Evolutionary conservation across 1,140 invertebrate genomes (phyloP), one percentile per base, ranked within the genome.

Genomic region (Trichogramma pretiosum): DNA sequence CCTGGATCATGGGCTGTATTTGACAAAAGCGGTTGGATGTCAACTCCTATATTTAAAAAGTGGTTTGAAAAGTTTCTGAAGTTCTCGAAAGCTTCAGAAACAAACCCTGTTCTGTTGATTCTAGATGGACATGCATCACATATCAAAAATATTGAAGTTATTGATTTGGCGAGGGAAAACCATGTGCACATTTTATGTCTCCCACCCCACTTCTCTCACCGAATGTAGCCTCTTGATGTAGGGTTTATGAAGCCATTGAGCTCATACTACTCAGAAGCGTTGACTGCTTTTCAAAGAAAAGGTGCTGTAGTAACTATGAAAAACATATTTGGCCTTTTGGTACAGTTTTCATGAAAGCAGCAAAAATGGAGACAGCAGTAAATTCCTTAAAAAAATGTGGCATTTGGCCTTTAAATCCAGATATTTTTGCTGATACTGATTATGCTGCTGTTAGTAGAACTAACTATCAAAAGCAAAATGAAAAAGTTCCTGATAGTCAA

Each of bases 61-160:
- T 72, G 63, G 62, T 53, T 72, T 13, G 52, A 58, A 46, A 53
- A 61, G 41, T 70, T 70, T 46, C 44, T 63, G 9, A 34, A 40
- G 22, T 19, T 35, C 11, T 37, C 42, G 5, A 54, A 54, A 37
- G 45, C 58, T 18, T 38, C 51, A 18, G 13, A 23, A 19, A 56
- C 60, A 13, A 40, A 55, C 9, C 58, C 56, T 26, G 60, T 65
- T 32, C 26, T 71, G 7, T 52, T 70, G 9, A 41, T 71, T 21
- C 52, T 68, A 32, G 63, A 70, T 62, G 67, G 65, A 4, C 63
- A 71, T 53, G 53, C 48, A n/a, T 62, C 56, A 13, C 63, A 72
- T 48, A 68, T 58, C 21, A 55, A 57, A 39, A 9, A 10, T 19
- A 21, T 19, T 17, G 37, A 39, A 4, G 10, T 39, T 23, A 39